Conservation (phyloP, 2,113 vertebrate genomes). For the Redunca redunca region DNA sequence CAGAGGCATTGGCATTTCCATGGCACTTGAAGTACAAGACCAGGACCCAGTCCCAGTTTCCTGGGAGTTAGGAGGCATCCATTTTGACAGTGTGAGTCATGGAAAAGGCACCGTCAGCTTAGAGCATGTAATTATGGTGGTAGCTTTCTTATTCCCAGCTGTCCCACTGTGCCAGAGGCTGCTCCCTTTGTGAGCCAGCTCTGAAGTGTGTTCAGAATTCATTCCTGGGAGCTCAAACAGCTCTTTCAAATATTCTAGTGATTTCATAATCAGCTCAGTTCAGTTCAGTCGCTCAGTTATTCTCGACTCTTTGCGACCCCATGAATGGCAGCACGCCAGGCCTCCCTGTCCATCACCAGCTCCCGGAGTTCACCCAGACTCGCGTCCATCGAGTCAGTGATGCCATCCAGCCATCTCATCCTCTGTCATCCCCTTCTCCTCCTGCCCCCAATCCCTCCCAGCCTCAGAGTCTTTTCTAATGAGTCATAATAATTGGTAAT, state of each 20-base stretch:
- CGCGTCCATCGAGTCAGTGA: accelerated
- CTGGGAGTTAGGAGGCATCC: background rate
- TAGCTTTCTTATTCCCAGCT: background rate
- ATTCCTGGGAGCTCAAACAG: background rate
- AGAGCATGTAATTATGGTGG: background rate
- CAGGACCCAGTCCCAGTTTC: background rate
- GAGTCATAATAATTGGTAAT: background rate
- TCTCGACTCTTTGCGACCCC: too few species aligned
- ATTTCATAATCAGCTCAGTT: background rate
- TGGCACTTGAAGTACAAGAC: background rate
- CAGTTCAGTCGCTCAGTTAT: too few species aligned
- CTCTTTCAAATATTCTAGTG: background rate
- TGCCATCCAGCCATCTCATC: too few species aligned
- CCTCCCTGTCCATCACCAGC: too few species aligned
- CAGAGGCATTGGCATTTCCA: background rate
- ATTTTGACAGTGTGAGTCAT: background rate
- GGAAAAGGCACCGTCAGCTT: background rate
- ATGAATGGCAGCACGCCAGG: too few species aligned
- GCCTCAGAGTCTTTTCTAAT: too few species aligned
- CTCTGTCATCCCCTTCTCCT: too few species aligned
- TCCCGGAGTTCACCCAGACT: too few species aligned
- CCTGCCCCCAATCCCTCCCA: too few species aligned
- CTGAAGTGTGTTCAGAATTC: background rate
- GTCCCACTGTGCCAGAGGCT: background rate
- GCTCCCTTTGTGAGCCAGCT: background rate